These are phyloP conservation scores for Girardinichthys multiradiatus DNA, from an alignment of 2,113 vertebrate species.

Conservation along the genomic window DNA sequence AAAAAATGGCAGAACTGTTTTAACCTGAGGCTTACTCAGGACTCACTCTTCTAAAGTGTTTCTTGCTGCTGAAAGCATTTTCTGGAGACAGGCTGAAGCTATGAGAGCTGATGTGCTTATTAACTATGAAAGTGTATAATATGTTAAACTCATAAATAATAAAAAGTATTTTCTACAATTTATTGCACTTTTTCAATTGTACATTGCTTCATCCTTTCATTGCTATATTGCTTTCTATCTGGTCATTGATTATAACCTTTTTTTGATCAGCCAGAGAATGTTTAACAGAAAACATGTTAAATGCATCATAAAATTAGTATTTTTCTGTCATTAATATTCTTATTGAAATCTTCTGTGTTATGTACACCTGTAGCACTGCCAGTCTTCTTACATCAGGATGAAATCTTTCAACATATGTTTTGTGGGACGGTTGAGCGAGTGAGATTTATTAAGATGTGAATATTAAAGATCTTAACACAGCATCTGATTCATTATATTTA, in stretches of 20 bases:
- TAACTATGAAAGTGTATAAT: slow-evolving; percentile 63
- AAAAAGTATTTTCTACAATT: slow-evolving; percentile 80
- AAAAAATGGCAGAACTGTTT: slow-evolving; percentile 45
- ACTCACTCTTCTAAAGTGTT: slow-evolving; percentile 36
- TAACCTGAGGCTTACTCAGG: slow-evolving; percentile 40
- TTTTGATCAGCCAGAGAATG: slow-evolving; percentile 44
- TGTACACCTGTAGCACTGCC: slow-evolving; percentile 89
- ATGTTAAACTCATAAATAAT: slow-evolving; percentile 74
- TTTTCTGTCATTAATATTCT: slow-evolving; percentile 80
- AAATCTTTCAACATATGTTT: slow-evolving; percentile 84
- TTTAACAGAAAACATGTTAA: slow-evolving; percentile 54
- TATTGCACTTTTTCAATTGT: slow-evolving; percentile 86
- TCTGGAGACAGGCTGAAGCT: slow-evolving; percentile 34
- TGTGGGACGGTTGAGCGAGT: slow-evolving; percentile 68
- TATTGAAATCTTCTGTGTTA: slow-evolving; percentile 81
- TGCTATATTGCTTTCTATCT: slow-evolving; percentile 53
- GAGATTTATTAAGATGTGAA: slow-evolving; percentile 89
- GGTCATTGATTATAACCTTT: slow-evolving; percentile 32
- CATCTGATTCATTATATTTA: slow-evolving; percentile 31
- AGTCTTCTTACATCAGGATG: slow-evolving; percentile 81
- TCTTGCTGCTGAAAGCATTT: slow-evolving; percentile 51
- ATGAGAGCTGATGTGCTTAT: slow-evolving; percentile 60
- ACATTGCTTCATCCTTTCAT: slow-evolving; percentile 75
- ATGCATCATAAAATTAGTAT: slow-evolving; percentile 71
- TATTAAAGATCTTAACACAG: slow-evolving; percentile 91